Evolutionary conservation across 2,888 invertebrate species (phyloP).

Genomic region (Trichogramma dendrolimi): DNA sequence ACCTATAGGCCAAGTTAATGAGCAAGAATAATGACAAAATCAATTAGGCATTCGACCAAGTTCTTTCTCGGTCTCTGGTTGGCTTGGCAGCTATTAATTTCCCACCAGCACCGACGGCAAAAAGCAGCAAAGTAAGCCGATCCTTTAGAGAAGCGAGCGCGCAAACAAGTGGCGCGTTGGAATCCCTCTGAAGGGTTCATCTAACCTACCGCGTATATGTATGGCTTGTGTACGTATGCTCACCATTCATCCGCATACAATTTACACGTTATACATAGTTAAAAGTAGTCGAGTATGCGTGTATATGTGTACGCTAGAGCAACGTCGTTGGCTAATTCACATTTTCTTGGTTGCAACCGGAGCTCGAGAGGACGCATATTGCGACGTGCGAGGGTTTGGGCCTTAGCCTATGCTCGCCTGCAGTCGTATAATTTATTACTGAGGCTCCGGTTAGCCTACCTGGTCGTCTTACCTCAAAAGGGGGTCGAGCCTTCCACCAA

Average conservation of each 20-base stretch:
- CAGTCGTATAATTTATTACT: no score
- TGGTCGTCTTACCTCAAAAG: no score
- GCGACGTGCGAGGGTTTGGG: no score
- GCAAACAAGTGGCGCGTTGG: constrained; percentile 25
- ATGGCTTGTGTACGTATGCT: background rate
- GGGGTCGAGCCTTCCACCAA: no score
- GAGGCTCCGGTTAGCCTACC: no score
- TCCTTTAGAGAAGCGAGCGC: constrained; percentile 18
- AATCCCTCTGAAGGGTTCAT: constrained; percentile 7
- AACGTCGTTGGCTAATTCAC: constrained; percentile 25
- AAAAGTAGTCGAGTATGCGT: no score
- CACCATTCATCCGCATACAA: background rate
- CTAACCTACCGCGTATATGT: background rate
- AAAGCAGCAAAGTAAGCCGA: no score
- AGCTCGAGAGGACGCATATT: constrained; percentile 1
- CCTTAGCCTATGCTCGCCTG: no score
- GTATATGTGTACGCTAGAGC: no score
- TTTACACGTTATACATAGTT: no score
- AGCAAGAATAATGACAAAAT: constrained; percentile 32
- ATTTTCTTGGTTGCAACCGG: constrained; percentile 27
- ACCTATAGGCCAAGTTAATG: constrained; percentile 27
- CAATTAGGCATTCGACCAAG: constrained; percentile 29
- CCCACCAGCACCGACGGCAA: constrained; percentile 23
- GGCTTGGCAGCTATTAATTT: constrained; percentile 16
- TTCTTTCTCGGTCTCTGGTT: constrained; percentile 3